These are phyloP conservation scores for Champsocephalus esox DNA, from an alignment of 2,797 vertebrate genomes.

Conservation along the genomic window DNA sequence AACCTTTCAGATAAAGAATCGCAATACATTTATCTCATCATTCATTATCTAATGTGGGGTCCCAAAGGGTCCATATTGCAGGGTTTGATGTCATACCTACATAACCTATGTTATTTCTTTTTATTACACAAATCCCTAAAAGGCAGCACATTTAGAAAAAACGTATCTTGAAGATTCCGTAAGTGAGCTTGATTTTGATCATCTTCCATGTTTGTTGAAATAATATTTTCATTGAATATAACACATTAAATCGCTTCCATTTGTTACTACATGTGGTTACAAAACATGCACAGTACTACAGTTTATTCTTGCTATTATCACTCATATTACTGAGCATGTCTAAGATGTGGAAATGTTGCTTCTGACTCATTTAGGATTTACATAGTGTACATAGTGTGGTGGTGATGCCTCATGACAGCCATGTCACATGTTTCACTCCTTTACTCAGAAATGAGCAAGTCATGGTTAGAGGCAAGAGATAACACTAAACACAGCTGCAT, in stretches of 20 bases:
- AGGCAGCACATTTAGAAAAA: not conserved
- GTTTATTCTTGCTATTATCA: not conserved
- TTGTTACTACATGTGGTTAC: not conserved
- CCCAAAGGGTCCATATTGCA: not conserved
- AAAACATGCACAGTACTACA: not conserved
- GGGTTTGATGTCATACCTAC: not conserved
- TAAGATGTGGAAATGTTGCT: not conserved
- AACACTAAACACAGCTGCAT: not conserved
- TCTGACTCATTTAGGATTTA: constrained; percentile 8
- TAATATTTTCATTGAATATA: not conserved
- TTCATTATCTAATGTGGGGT: not conserved
- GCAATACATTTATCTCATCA: not conserved
- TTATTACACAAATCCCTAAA: not conserved
- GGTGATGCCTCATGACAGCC: not conserved
- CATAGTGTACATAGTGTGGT: not conserved
- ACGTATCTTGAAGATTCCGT: not conserved
- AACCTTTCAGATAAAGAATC: not conserved
- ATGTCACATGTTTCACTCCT: not conserved
- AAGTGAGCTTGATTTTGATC: too few species aligned
- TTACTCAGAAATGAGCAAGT: not conserved
- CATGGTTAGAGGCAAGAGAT: constrained; percentile 1
- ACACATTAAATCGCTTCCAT: not conserved
- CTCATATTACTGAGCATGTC: not conserved
- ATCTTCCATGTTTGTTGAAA: too few species aligned
- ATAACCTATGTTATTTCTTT: too few species aligned